These are phyloP conservation scores for Peromyscus nudipes DNA, from an alignment of 2,797 vertebrate species.

Conservation along the genomic window DNA sequence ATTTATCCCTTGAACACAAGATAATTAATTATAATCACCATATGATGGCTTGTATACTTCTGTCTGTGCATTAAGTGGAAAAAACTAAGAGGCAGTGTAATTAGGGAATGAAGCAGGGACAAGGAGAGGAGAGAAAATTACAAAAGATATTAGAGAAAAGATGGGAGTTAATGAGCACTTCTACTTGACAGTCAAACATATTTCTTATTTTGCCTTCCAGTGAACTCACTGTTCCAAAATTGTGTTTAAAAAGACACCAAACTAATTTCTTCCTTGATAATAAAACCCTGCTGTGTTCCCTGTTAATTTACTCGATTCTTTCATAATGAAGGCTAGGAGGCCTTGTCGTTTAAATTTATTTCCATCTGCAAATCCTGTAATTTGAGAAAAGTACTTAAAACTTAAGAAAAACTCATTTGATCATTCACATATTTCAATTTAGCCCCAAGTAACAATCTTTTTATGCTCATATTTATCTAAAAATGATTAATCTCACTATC, in stretches of 20 bases:
- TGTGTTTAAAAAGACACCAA: constrained; percentile 59
- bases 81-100: background rate
- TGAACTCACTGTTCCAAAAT: constrained; percentile 50
- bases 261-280: constrained; percentile 65
- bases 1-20: background rate
- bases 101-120: background rate
- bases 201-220: constrained; percentile 56
- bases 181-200: constrained; percentile 2
- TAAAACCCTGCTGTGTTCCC: constrained; percentile 58
- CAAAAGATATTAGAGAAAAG: background rate
- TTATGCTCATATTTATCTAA: constrained; percentile 35
- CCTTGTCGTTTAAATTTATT: constrained; percentile 67
- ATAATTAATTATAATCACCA: background rate
- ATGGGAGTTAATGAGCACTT: constrained; percentile 8
- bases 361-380: constrained; percentile 57
- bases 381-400: constrained; percentile 67
- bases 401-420: background rate
- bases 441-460: constrained; percentile 42
- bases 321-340: constrained; percentile 60
- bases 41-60: background rate
- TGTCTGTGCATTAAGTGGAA: background rate
- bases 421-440: constrained; percentile 55
- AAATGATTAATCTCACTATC: constrained; percentile 52
- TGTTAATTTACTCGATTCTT: constrained; percentile 63
- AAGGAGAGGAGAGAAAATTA: background rate